phyloP scores from a whole-genome alignment of 2,797 vertebrate genomes.

The Anguilla obscura region DNA sequence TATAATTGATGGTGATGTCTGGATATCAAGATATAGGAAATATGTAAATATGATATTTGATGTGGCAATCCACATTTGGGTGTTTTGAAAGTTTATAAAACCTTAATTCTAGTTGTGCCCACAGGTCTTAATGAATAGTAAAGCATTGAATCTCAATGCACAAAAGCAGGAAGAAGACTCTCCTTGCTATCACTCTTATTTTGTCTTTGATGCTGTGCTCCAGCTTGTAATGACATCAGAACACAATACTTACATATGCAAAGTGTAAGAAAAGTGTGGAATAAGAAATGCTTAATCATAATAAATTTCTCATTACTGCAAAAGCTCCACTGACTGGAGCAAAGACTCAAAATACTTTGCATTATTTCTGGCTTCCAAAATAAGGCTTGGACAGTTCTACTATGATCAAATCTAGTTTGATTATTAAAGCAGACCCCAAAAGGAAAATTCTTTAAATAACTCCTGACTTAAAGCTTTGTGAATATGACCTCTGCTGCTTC shows the following conservation, averaged over 20 bases:
- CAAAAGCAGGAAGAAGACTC: too few species aligned
- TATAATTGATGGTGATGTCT: too few species aligned
- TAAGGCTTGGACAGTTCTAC: constrained; percentile 36
- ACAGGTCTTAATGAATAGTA: too few species aligned
- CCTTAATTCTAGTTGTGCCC: too few species aligned
- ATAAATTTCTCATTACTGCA: background rate
- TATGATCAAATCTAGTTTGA: constrained; percentile 46
- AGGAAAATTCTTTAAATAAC: constrained; percentile 68
- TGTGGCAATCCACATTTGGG: too few species aligned
- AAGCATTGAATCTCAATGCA: too few species aligned
- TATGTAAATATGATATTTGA: too few species aligned
- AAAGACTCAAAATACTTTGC: constrained; percentile 24
- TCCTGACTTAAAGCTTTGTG: constrained; percentile 42
- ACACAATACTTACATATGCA: background rate
- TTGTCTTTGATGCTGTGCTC: too few species aligned
- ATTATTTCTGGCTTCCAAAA: constrained; percentile 20
- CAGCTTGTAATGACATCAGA: too few species aligned
- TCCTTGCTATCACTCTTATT: too few species aligned
- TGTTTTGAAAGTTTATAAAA: too few species aligned
- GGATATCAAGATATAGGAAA: too few species aligned
- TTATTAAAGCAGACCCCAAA: constrained; percentile 65
- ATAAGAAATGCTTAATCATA: background rate
- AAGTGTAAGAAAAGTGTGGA: background rate
- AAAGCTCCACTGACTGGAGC: constrained; percentile 15
- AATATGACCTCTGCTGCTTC: constrained; percentile 44